These are phyloP conservation scores for Hemibagrus wyckioides DNA, from an alignment of 2,113 vertebrate genomes.

Conservation along the genomic window DNA sequence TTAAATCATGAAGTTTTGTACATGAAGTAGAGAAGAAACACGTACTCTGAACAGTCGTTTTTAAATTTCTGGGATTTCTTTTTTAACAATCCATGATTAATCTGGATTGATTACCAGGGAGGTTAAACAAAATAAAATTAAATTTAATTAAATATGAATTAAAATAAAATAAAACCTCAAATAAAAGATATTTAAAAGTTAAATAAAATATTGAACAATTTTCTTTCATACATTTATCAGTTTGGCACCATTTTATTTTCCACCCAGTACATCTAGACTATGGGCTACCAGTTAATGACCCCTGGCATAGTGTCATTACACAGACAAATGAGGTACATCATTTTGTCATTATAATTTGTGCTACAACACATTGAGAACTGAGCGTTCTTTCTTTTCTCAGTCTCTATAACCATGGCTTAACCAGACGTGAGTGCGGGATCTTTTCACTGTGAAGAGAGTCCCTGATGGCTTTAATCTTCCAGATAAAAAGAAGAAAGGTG, in stretches of 20 bases:
- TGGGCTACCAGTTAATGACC: not conserved
- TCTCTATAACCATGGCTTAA: not conserved
- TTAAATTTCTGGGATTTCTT: too few relatives aligned
- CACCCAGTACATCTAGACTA: not conserved
- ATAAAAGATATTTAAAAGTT: too few relatives aligned
- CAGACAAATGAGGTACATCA: not conserved
- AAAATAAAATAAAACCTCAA: too few relatives aligned
- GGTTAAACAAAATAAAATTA: not conserved
- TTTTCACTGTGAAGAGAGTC: not conserved
- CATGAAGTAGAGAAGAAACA: not conserved
- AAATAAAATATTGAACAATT: not conserved
- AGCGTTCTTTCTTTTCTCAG: not conserved
- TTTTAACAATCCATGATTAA: not conserved
- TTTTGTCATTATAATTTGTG: not conserved
- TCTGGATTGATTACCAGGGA: too few relatives aligned
- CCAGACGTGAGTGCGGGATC: not conserved
- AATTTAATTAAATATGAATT: too few relatives aligned
- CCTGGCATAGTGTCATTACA: not conserved
- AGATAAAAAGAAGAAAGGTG: conserved; percentile 37
- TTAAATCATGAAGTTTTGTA: not conserved
- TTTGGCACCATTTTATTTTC: not conserved
- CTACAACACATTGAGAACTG: not conserved
- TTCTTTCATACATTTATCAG: not conserved
- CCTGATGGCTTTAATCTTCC: conserved; percentile 23
- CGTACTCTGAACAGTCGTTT: too few relatives aligned